Percentiles rank a stretch among this genome's conserved stretches.
These are phyloP conservation scores for Poecilia wingei DNA, from an alignment of 2,797 vertebrate genomes.

Conservation along the genomic window DNA sequence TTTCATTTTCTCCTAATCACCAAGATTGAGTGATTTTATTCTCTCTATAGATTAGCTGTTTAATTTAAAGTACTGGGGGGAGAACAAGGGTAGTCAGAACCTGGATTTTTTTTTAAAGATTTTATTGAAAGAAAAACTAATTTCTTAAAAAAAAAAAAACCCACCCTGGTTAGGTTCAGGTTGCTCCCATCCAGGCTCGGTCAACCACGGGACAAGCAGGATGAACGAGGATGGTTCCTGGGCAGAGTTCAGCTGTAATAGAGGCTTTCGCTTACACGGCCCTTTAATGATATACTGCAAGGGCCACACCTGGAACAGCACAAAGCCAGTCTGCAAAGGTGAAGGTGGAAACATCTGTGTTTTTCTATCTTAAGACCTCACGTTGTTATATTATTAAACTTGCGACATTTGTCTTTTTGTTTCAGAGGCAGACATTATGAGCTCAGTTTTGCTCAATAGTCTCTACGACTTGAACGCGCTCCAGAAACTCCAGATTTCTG, in stretches of 20 bases:
- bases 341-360: neutral
- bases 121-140: neutral
- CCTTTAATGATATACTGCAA: constrained; percentile 74
- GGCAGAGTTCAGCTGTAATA: constrained; percentile 68
- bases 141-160: neutral
- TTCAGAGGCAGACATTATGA: constrained; percentile 2
- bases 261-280: constrained; percentile 72
- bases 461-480: neutral
- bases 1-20: neutral
- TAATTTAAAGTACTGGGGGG: neutral
- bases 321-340: constrained; percentile 73
- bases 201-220: constrained; percentile 62
- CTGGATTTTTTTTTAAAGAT: neutral
- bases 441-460: neutral
- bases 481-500: neutral
- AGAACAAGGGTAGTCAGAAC: neutral
- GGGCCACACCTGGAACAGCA: constrained; percentile 75
- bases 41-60: neutral
- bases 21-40: neutral
- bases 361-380: neutral
- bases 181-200: constrained; percentile 57
- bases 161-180: constrained; percentile 58
- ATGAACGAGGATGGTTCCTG: constrained; percentile 67
- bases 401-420: neutral
- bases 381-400: neutral